Conservation (phyloP, 2,888 invertebrate species). For the Salticus scenicus region DNA sequence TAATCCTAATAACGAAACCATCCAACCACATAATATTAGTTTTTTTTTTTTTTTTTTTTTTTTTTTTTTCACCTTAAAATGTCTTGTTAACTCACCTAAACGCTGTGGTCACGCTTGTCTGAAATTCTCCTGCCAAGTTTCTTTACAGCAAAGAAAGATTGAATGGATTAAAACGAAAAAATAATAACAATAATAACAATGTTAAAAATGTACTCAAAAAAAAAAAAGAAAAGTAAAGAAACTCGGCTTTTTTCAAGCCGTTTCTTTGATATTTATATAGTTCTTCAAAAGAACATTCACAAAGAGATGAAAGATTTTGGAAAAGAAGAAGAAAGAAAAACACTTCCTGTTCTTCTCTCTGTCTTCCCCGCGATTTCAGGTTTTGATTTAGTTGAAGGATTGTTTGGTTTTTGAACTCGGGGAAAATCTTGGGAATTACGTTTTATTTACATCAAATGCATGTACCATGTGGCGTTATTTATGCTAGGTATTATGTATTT, state of each 20-base stretch:
- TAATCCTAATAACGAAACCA: background rate
- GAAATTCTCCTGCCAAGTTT: background rate
- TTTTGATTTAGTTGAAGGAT: too few species aligned
- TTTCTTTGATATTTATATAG: background rate
- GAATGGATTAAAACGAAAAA: background rate
- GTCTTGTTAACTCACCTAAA: background rate
- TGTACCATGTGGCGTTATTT: too few species aligned
- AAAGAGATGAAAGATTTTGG: background rate
- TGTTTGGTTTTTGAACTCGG: too few species aligned
- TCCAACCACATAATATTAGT: background rate
- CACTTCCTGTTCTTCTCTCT: too few species aligned
- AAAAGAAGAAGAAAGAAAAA: too few species aligned
- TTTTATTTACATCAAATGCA: too few species aligned
- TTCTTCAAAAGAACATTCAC: background rate
- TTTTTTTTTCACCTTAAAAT: background rate
- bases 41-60: background rate
- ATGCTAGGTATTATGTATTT: too few species aligned
- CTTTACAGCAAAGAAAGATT: too few species aligned
- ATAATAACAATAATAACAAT: background rate
- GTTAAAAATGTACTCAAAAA: background rate
- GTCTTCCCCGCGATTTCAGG: too few species aligned
- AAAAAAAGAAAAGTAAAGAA: background rate
- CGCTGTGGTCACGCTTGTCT: background rate
- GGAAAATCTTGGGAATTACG: too few species aligned
- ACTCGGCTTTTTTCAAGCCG: background rate